Percentiles rank a stretch among this genome's conserved stretches.
Evolutionary conservation across 2,888 invertebrate genomes (phyloP).

Genomic region (Lepidocyrtoides sp.): DNA sequence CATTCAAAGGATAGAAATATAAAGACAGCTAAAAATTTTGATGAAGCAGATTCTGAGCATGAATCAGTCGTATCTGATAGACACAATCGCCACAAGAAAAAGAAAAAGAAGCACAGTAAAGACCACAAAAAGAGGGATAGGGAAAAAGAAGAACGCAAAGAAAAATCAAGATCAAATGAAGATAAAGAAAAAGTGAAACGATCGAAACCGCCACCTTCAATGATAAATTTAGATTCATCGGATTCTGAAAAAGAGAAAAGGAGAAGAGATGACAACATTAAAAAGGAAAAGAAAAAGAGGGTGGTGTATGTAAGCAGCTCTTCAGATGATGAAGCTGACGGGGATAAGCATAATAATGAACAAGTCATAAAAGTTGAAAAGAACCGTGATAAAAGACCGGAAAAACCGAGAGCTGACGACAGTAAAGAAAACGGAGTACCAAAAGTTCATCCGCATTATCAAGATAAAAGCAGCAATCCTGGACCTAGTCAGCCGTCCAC

Average conservation of each 20-base stretch:
- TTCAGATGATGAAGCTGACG: constrained; percentile 26
- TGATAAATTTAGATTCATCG: not conserved
- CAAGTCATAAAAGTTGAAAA: not conserved
- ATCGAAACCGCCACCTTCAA: not conserved
- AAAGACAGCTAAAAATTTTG: not conserved
- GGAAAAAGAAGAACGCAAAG: constrained; percentile 30
- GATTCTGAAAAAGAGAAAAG: constrained; percentile 43
- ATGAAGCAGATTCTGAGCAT: constrained; percentile 10
- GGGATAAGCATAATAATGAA: not conserved
- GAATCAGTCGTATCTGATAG: constrained; percentile 2
- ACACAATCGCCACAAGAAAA: constrained; percentile 48
- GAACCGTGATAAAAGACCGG: too few species aligned
- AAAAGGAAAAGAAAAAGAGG: constrained; percentile 56
- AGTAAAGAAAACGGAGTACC: constrained; percentile 29
- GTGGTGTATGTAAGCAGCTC: not conserved
- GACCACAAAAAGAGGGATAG: constrained; percentile 29
- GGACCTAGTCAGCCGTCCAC: constrained; percentile 18
- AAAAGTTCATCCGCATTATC: constrained; percentile 67
- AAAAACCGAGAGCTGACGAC: not conserved
- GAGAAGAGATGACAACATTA: not conserved
- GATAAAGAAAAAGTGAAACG: not conserved
- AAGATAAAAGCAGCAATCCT: constrained; percentile 3
- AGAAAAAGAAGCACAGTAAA: constrained; percentile 60
- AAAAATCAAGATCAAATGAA: not conserved
- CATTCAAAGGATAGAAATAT: not conserved